Conservation (phyloP, 2,113 vertebrate genomes). For the Strix aluco region DNA sequence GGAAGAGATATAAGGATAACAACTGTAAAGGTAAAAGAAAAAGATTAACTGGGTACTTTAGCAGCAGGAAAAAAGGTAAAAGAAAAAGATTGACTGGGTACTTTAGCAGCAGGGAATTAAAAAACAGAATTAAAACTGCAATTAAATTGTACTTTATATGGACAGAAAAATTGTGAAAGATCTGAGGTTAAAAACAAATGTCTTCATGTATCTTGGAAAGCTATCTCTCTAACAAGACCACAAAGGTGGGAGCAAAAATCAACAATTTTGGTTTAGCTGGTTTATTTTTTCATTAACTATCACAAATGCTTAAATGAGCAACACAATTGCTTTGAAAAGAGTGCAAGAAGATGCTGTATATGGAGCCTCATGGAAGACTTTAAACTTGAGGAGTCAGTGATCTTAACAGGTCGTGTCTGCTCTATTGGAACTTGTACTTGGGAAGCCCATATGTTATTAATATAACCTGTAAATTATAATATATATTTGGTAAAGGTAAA, state of each 20-base stretch:
- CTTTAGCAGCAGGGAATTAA: no score
- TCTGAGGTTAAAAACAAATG: neutral
- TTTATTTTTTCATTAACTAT: neutral
- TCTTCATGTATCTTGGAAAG: neutral
- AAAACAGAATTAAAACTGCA: neutral
- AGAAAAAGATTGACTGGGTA: no score
- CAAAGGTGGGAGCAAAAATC: neutral
- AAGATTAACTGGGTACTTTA: neutral
- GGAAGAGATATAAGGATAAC: neutral
- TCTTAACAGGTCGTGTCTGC: fast-evolving
- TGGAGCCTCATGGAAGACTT: neutral
- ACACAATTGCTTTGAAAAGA: fast-evolving
- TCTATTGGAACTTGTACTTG: neutral
- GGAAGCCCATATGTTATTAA: neutral
- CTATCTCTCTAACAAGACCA: neutral
- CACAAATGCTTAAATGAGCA: neutral
- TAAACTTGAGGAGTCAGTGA: neutral
- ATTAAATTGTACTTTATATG: neutral
- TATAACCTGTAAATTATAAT: neutral
- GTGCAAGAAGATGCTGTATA: neutral
- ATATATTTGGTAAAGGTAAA: neutral
- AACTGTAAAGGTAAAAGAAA: neutral
- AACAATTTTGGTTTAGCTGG: neutral
- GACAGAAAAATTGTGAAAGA: neutral
- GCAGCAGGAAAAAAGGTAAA: neutral